A percentile compares a stretch with the other conserved stretches of the same genome.
These are phyloP conservation scores for Hartigia nigra DNA, from an alignment of 2,888 invertebrate species.

Conservation along the genomic window DNA sequence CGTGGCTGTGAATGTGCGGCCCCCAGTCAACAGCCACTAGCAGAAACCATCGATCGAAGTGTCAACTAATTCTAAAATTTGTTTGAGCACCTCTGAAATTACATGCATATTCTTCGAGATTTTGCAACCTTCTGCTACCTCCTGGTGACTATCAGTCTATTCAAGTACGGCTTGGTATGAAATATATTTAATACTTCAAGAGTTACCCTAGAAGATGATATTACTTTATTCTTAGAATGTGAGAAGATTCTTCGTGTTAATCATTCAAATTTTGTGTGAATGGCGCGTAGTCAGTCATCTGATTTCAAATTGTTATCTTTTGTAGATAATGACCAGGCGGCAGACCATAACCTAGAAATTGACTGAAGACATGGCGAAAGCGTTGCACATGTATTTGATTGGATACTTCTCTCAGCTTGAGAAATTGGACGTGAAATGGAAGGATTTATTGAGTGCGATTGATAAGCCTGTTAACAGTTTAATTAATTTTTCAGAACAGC, in stretches of 20 bases:
- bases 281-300: not conserved
- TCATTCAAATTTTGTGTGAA: not conserved
- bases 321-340: not conserved
- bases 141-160: not conserved
- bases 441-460: slow-evolving; percentile 29
- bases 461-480: slow-evolving; percentile 36
- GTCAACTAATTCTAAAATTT: not conserved
- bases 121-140: not conserved
- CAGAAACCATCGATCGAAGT: not conserved
- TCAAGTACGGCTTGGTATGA: not conserved
- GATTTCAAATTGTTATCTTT: not conserved
- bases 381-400: slow-evolving; percentile 43
- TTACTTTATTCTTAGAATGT: not conserved
- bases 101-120: not conserved
- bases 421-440: slow-evolving; percentile 40
- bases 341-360: slow-evolving; percentile 33
- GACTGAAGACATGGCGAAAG: slow-evolving; percentile 37
- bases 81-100: not conserved
- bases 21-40: not conserved
- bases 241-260: not conserved
- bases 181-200: not conserved
- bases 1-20: no score
- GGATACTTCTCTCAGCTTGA: slow-evolving; percentile 46
- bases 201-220: not conserved
- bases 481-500: slow-evolving; percentile 49